Base-by-base conservation (phyloP, 2,113 vertebrate genomes). In the Emydocephalus ijimae region DNA sequence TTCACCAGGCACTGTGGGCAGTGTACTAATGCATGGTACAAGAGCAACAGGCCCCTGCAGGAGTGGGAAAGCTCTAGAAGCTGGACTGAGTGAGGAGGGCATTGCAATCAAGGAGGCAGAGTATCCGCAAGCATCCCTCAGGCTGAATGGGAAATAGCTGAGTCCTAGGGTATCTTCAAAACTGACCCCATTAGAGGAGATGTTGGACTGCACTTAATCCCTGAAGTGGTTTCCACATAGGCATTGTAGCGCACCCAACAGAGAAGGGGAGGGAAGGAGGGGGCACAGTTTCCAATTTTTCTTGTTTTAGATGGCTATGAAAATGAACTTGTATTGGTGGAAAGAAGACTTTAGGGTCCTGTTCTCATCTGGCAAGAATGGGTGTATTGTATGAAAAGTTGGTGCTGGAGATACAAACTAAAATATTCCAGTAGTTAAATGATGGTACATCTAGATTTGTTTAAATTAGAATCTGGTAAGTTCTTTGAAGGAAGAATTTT, bases 401-500 rank as follows among this genome's bases (percentile, higher is more conserved):
- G 86, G 12, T 15, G 24, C 45, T 50, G 10, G 3, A 52, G 26
- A 20, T 15, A 18, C 26, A 87, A n/a, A 54, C 48, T 87, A 57
- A 89, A 57, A 57, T 57, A 34, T 23, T 57, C 54, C 39, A 57
- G 24, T 39, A 57, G 26, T 26, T 87, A 50, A 89, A 11, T 29
- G 45, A 20, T 54, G 50, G 20, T 57, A 24, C 23, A 56, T 39
- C 12, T 8, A 56, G 23, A 55, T 15, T 64, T 48, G 5, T 48
- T 64, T 45, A 61, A 64, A 90, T 26, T 24, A 90, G 52, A 93
- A 81, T 89, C 93, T 93, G 95, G 18, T 94, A 85, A 93, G 93
- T 94, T 93, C 92, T 92, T 95, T 93, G 59, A 85, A 92, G 93
- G 94, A 96, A 57, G 54, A 34, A 18, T 85, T 56, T 34, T 34